These are phyloP conservation scores for Gryllus longicercus DNA, from an alignment of 2,888 invertebrate species.

Conservation along the genomic window DNA sequence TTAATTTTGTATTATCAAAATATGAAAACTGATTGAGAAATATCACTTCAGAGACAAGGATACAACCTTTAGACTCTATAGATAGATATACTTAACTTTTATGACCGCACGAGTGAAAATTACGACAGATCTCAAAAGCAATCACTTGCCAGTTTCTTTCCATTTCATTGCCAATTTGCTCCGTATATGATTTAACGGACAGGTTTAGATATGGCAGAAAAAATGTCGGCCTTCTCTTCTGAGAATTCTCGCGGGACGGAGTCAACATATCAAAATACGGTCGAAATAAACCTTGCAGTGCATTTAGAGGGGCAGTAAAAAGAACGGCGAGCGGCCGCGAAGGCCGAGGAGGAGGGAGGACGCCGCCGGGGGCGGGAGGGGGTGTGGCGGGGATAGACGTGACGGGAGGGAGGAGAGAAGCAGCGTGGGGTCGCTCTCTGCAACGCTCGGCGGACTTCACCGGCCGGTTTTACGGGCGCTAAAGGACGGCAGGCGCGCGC, in stretches of 20 bases:
- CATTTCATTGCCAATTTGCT: no score
- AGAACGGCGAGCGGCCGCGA: not conserved
- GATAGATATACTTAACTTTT: no score
- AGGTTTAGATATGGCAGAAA: no score
- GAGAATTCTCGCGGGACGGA: not conserved
- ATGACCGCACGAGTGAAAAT: no score
- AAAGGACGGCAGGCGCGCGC: not conserved
- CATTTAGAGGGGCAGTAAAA: slow-evolving; percentile 6
- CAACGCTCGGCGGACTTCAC: not conserved
- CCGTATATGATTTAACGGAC: no score
- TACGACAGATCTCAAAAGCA: no score
- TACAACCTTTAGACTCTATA: no score
- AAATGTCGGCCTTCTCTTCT: not conserved
- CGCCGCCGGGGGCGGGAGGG: not conserved
- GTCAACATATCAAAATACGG: slow-evolving; percentile 17
- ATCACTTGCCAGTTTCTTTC: no score
- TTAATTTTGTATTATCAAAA: no score
- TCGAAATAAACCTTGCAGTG: not conserved
- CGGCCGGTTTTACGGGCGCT: slow-evolving; percentile 1
- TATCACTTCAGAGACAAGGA: no score
- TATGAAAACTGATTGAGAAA: no score
- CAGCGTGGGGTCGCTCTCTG: not conserved
- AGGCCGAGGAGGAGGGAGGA: not conserved
- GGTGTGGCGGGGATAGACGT: not conserved
- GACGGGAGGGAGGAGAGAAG: not conserved